Base-by-base conservation (phyloP, 2,797 vertebrate species). In the Leptatherina wallacei region DNA sequence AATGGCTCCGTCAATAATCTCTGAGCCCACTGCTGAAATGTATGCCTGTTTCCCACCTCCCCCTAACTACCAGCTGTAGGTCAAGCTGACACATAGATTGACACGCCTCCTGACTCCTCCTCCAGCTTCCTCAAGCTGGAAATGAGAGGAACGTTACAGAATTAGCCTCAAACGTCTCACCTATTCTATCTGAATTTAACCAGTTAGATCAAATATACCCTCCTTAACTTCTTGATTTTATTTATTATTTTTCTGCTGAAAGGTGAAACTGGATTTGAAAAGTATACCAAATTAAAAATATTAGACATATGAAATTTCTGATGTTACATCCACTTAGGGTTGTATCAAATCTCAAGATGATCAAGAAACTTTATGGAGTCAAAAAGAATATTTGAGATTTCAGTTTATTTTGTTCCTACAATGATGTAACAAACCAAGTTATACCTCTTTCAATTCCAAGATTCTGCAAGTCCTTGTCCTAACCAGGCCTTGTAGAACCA, bases 1-100 rank as follows among this genome's bases (percentile, higher is more conserved):
- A 79, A 93, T 93, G 75, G 7, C 20, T 42, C 24, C 78, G 86
- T 93, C 89, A 85, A 93, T 93, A 88, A 88, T 83, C 71, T 71
- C 80, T 63, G 62, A 63, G 71, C 75, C 77, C 71, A 81, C 77
- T 86, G 65, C 76, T 70, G 77, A 87, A 73, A 82, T 82, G 86
- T 83, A 85, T 82, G 67, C 12, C 72, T 78, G 83, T 85, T 88
- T 81, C 78, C 69, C 47, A 63, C 71, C 73, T 65, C 77, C 68
- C 81, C 80, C 74, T 73, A 80, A 72, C 78, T 66, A 67, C 51
- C 70, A 63, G 55, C 61, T 79, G 62, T 12, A 75, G 78, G 67
- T 85, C 73, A 84, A 65, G 60, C 65, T 78, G 71, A 69, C 83
- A 77, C 55, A 49, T 63, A 40, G 65, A 77, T 59, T 24, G 61